Evolutionary conservation across 2,888 invertebrate genomes (phyloP).

Genomic region (Drosophila neotestacea): DNA sequence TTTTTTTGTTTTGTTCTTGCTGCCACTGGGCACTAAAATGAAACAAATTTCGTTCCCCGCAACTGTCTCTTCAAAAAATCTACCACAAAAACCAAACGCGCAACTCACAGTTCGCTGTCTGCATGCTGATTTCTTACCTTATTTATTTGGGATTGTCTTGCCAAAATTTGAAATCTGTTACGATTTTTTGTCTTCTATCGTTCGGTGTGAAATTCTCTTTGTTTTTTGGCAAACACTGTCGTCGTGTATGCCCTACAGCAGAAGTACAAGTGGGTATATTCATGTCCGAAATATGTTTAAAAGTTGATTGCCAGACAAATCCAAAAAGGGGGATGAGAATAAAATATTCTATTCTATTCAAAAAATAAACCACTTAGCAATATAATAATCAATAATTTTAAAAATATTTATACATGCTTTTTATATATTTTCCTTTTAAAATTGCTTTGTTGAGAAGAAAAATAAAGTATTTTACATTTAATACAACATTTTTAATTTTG

Average conservation of each 20-base stretch:
- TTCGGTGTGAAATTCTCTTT: conserved; percentile 25
- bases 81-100: conserved; percentile 4
- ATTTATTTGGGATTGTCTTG: conserved; percentile 64
- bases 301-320: not conserved
- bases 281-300: not conserved
- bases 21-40: conserved; percentile 48
- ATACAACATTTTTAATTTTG: too few species aligned
- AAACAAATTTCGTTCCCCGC: conserved; percentile 4
- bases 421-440: too few species aligned
- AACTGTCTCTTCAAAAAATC: not conserved
- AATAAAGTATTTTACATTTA: too few species aligned
- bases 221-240: conserved; percentile 9
- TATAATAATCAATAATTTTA: too few species aligned
- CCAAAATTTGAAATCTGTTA: conserved; percentile 56
- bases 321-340: too few species aligned
- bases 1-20: conserved; percentile 27
- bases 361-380: too few species aligned
- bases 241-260: conserved; percentile 22
- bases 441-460: too few species aligned
- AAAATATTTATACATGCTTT: too few species aligned
- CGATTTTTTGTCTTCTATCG: conserved; percentile 14
- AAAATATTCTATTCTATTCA: too few species aligned
- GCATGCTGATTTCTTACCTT: conserved; percentile 68
- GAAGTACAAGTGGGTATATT: conserved; percentile 20
- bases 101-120: conserved; percentile 35